Evolutionary conservation across 2,113 vertebrate species (phyloP), one percentile per base, ranked within the genome.

Genomic region (Tyto alba): DNA sequence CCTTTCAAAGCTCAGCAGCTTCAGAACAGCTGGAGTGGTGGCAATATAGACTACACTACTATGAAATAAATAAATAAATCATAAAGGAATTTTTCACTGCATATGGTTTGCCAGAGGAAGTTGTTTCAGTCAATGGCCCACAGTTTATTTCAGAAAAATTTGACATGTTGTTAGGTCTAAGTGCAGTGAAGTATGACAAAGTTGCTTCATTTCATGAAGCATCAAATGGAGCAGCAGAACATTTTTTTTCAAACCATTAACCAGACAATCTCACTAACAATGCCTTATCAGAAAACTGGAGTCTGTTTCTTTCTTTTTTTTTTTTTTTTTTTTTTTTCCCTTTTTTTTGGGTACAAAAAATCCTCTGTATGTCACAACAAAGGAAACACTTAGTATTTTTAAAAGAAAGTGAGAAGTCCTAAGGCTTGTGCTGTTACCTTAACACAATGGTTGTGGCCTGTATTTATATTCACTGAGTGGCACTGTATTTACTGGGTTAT

Each of bases 211-310:
- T 96, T 96, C 95, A 93, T 55, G 87, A 77, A 73, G 76, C 62
- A 45, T 89, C 78, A 95, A 97, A 97, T 89, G 89, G 72, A 86
- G 86, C 87, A 92, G 47, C 36, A 19, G 53, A 92, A 96, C 47
- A 16, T 74, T 83, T 76, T 93, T 87, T 95, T 90, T 86, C 91
- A 90, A 95, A 45, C 91, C 97, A 96, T 98, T 98, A 97, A 92
- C 69, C 88, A 97, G 76, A 75, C 78, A 95, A 73, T 91, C 64
- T 93, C 59, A 59, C 78, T 93, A 95, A 95, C 67, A 95, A 83
- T 72, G 85, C 6, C 11, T 89, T 93, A 89, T 60, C 69, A 93
- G 59, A 87, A 88, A 78, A 74, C n/a, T 41, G 47, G 40, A 78
- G 30, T 82, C n/a, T 71, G 19, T 79, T 79, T 77, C 50, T 15